phyloP scores from a whole-genome alignment of 1,140 invertebrate genomes.

The Drosophila malerkotliana region DNA sequence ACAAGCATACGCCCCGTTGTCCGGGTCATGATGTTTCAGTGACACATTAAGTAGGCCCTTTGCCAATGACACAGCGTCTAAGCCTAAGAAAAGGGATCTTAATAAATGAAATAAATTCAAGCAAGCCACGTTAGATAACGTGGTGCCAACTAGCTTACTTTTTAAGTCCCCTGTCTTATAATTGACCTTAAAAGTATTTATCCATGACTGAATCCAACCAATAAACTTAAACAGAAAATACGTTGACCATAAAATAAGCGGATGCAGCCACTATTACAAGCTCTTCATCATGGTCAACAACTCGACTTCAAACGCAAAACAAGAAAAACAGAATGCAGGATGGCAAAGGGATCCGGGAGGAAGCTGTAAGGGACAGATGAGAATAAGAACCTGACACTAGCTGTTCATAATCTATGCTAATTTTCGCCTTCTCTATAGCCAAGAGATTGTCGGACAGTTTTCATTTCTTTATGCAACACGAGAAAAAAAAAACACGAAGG shows the following conservation, averaged over 20 bases:
- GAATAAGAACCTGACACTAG: slow-evolving; percentile 34
- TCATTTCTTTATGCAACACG: slow-evolving; percentile 39
- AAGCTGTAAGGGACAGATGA: not conserved
- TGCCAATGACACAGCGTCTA: not conserved
- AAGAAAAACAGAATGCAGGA: slow-evolving; percentile 8
- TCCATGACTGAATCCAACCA: slow-evolving; percentile 8
- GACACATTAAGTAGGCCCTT: not conserved
- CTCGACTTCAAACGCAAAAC: slow-evolving; percentile 44
- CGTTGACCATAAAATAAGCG: slow-evolving; percentile 12
- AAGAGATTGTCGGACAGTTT: slow-evolving; percentile 50
- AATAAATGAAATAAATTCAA: not conserved
- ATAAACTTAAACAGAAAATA: slow-evolving; percentile 31
- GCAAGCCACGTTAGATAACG: too few species aligned
- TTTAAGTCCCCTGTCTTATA: too few species aligned
- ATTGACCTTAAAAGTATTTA: not conserved
- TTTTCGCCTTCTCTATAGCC: slow-evolving; percentile 59
- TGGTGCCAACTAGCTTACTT: too few species aligned
- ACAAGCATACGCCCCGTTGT: slow-evolving; percentile 14
- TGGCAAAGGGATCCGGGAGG: not conserved
- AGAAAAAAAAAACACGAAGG: slow-evolving; percentile 19
- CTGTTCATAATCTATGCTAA: slow-evolving; percentile 74
- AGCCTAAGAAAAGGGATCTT: not conserved
- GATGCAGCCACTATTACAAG: slow-evolving; percentile 40
- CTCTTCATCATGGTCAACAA: slow-evolving; percentile 58
- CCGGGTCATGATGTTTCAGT: slow-evolving; percentile 17